These are phyloP conservation scores for Neofelis nebulosa DNA, from an alignment of 2,113 vertebrate genomes.

Conservation along the genomic window DNA sequence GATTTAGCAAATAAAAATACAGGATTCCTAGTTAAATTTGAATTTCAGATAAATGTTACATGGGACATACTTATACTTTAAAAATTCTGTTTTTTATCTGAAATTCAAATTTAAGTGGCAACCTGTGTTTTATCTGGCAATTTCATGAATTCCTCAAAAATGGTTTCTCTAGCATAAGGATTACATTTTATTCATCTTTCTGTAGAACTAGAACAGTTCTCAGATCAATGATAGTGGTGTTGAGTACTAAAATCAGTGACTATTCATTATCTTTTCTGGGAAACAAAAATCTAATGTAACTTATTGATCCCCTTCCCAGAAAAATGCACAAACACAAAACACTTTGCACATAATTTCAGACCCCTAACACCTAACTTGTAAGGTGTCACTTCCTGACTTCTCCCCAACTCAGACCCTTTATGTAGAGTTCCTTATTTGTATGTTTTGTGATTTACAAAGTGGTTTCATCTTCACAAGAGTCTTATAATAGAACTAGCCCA, in stretches of 20 bases:
- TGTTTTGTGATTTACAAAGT: background rate
- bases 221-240: background rate
- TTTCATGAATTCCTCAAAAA: background rate
- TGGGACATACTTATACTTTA: background rate
- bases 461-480: background rate
- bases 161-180: background rate
- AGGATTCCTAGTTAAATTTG: background rate
- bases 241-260: background rate
- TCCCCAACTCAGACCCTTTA: background rate
- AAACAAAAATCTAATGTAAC: background rate
- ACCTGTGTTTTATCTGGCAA: constrained; percentile 19
- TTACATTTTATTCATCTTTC: constrained; percentile 13
- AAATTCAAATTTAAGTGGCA: constrained; percentile 22
- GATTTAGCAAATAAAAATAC: constrained; percentile 16
- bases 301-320: background rate
- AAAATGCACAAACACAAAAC: background rate
- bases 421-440: background rate
- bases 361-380: background rate
- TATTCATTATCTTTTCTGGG: constrained; percentile 36
- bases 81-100: background rate
- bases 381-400: background rate
- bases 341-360: background rate
- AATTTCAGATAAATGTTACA: background rate
- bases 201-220: background rate
- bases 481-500: background rate